These are phyloP conservation scores for Reticulitermes speratus DNA, from an alignment of 1,140 invertebrate genomes.

Conservation along the genomic window DNA sequence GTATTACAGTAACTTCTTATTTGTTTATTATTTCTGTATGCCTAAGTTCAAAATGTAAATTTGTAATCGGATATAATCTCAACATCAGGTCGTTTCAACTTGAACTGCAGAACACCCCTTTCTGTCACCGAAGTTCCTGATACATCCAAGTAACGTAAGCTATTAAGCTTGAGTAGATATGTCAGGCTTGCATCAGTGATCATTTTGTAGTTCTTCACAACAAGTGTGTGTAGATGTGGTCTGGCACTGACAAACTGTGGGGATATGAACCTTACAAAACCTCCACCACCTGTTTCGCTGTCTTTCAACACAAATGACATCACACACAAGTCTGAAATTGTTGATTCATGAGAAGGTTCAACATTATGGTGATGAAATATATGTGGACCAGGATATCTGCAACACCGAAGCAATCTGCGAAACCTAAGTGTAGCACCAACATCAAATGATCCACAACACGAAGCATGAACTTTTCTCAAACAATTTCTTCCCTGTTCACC, in stretches of 20 bases:
- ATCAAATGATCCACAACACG: background rate
- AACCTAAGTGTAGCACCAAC: background rate
- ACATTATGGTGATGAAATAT: background rate
- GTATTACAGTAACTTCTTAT: no score
- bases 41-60: no score
- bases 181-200: constrained; percentile 11
- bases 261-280: background rate
- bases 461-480: no score
- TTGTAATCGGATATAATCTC: background rate
- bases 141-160: constrained; percentile 24
- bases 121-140: constrained; percentile 14
- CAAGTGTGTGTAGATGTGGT: constrained; percentile 17
- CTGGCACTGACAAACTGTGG: background rate
- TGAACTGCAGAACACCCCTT: background rate
- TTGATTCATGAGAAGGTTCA: background rate
- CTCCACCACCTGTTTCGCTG: background rate
- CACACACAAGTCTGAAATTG: background rate
- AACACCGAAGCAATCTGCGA: background rate
- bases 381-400: background rate
- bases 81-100: background rate
- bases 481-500: no score
- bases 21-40: no score
- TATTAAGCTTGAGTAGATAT: background rate
- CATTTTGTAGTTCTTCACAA: background rate
- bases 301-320: constrained; percentile 5